Base-by-base conservation (phyloP, 1,140 invertebrate genomes). In the Leguminivora glycinivorella region DNA sequence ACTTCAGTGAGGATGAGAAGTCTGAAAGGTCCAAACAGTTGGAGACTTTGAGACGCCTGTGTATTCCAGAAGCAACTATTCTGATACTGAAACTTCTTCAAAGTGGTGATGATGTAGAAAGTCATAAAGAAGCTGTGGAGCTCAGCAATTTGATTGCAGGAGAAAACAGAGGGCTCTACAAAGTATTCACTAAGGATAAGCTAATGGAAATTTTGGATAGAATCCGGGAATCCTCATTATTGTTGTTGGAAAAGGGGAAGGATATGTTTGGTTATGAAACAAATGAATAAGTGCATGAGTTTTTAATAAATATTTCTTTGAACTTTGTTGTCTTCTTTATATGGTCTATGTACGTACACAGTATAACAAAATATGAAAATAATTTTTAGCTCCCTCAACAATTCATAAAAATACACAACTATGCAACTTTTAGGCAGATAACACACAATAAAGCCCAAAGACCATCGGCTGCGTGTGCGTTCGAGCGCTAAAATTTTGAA, bases 61-160 rank as follows among this genome's bases (percentile, higher is more conserved):
- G 96, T 80, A 95, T 99, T 77, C 98, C 98, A 4, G 95, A 97
- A 92, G 93, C 98, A 56, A 94, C 95, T 4, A 92, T 97, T 56
- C 92, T 98, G 9, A 92, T 98, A 4, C 94, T 97, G 75, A 95
- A 94, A 58, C 95, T 98, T 6, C 93, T 98, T 81, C 94, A 95
- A 56, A 96, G 95, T 79, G 94, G 94, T 75, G 93, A 96, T 73
- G 95, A 96, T 81, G 90, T 95, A 29, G 95, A 96, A 74, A 95
- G 95, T 83, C 95, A 96, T 77, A 93, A 94, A 43, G 96, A 96
- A 83, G 96, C 96, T 81, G 84, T 98, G 19, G 94, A 96, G 81
- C 83, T 98, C 9, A 95, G 96, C 4, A 95, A 98, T 89, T 92
- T 96, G 63, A 92, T 98, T 68, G 94, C 96, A 7, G 94, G 94